Conservation (phyloP, 2,113 vertebrate species). For the Leptosomus discolor region DNA sequence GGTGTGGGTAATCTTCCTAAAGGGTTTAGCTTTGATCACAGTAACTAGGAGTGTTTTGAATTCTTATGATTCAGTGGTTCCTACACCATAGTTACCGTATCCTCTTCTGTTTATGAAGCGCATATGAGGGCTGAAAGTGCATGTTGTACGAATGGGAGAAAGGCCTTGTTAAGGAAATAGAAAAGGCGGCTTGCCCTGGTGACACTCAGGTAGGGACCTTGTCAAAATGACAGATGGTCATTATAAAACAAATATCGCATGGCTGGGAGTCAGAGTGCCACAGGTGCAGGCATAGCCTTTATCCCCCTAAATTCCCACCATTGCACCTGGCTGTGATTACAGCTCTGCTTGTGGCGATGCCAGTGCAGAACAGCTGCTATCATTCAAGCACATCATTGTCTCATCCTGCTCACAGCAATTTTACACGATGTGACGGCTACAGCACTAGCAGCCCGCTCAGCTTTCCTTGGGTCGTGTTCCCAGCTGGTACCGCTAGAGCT, state of each 20-base stretch:
- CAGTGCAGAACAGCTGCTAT: background rate
- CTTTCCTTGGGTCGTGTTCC: background rate
- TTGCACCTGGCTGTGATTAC: conserved; percentile 36
- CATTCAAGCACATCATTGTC: conserved; percentile 8
- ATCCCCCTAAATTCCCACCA: background rate
- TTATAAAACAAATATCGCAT: background rate
- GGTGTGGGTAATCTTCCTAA: conserved; percentile 78
- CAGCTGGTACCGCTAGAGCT: background rate
- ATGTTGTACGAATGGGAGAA: background rate
- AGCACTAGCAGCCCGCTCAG: background rate
- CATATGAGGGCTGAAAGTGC: background rate
- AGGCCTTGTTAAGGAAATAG: background rate
- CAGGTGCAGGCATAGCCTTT: conserved; percentile 8
- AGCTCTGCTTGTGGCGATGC: conserved; percentile 1
- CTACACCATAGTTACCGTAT: conserved; percentile 15
- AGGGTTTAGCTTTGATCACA: conserved; percentile 78
- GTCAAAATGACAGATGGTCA: conserved; percentile 39
- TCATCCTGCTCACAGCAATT: conserved; percentile 14
- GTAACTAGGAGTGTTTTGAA: conserved; percentile 54
- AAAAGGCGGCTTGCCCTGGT: background rate
- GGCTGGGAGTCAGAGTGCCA: conserved; percentile 7
- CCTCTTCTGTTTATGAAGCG: background rate
- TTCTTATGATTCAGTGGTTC: conserved; percentile 55
- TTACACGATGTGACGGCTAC: background rate
- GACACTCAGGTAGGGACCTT: background rate